These are phyloP conservation scores for Leucophenga montana DNA, from an alignment of 2,888 invertebrate species.

Conservation along the genomic window DNA sequence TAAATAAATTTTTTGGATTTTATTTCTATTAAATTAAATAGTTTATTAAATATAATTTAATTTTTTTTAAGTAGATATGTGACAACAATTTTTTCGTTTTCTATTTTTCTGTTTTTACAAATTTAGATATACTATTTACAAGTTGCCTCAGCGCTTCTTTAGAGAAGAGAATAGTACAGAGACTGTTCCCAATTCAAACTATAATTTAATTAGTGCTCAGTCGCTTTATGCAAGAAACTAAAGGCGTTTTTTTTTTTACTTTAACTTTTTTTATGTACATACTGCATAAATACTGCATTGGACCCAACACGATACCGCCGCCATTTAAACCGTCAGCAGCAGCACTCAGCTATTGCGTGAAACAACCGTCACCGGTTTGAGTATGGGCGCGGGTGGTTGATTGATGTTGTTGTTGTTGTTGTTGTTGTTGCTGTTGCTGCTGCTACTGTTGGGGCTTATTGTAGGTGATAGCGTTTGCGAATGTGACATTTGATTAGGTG, in stretches of 20 bases:
- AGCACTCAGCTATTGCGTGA: constrained; percentile 76
- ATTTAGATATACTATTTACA: too few relatives aligned
- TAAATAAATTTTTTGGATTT: constrained; percentile 14
- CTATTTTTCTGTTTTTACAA: background rate
- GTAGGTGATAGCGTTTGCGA: constrained; percentile 5
- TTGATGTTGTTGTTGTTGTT: constrained; percentile 25
- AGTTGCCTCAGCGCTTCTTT: too few relatives aligned
- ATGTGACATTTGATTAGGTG: too few relatives aligned
- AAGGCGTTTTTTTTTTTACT: background rate
- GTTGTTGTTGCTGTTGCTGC: constrained; percentile 3
- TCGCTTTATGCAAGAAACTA: background rate
- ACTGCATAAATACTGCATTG: constrained; percentile 8
- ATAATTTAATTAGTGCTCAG: constrained; percentile 38
- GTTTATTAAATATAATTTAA: constrained; percentile 10
- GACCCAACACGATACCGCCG: constrained; percentile 9
- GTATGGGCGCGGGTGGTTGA: constrained; percentile 67
- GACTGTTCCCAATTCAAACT: constrained; percentile 32
- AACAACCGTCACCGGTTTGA: constrained; percentile 75
- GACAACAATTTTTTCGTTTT: constrained; percentile 43
- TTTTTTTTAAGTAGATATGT: constrained; percentile 34
- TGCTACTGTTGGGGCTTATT: constrained; percentile 3
- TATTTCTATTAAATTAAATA: constrained; percentile 17
- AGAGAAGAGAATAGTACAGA: too few relatives aligned
- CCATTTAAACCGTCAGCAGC: background rate
- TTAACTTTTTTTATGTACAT: background rate